Percentiles rank a stretch among this genome's conserved stretches.
Evolutionary conservation across 2,113 vertebrate species (phyloP).

Genomic region (Typhlomys cinereus): DNA sequence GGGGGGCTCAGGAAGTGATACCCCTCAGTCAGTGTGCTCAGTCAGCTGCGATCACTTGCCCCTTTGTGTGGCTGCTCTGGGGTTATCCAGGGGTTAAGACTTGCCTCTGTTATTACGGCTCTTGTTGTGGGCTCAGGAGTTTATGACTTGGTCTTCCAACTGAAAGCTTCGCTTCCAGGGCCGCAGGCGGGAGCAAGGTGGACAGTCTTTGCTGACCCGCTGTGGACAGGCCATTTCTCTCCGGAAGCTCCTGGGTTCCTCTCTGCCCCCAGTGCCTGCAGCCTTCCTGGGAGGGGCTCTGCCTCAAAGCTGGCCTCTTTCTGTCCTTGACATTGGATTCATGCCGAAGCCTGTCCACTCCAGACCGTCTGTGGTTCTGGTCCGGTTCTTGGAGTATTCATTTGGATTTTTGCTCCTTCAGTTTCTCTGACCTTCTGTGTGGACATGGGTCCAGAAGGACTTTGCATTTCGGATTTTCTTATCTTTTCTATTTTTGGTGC

Average conservation of each 20-base stretch:
- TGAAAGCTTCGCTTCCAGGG: background rate
- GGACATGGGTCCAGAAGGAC: background rate
- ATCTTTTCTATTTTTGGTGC: background rate
- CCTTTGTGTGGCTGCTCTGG: too few relatives aligned
- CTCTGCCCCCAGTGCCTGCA: background rate
- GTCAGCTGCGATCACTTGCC: too few relatives aligned
- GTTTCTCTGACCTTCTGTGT: constrained; percentile 41
- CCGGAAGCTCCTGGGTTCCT: background rate
- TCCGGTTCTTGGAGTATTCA: background rate
- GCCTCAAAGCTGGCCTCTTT: background rate
- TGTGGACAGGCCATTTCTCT: background rate
- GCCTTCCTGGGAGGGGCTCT: background rate
- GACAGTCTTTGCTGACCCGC: rapidly evolving
- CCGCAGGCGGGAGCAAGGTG: background rate
- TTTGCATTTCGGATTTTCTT: background rate
- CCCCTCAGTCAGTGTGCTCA: too few relatives aligned
- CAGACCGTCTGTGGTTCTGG: background rate
- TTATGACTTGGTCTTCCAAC: background rate
- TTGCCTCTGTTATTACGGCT: background rate
- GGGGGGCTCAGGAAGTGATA: too few relatives aligned
- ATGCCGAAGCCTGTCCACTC: background rate
- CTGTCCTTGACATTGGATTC: background rate
- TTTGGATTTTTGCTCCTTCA: background rate
- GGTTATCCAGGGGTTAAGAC: background rate
- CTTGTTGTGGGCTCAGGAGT: background rate